phyloP scores from a whole-genome alignment of 2,888 invertebrate genomes.

The Pardosa pseudoannulata region DNA sequence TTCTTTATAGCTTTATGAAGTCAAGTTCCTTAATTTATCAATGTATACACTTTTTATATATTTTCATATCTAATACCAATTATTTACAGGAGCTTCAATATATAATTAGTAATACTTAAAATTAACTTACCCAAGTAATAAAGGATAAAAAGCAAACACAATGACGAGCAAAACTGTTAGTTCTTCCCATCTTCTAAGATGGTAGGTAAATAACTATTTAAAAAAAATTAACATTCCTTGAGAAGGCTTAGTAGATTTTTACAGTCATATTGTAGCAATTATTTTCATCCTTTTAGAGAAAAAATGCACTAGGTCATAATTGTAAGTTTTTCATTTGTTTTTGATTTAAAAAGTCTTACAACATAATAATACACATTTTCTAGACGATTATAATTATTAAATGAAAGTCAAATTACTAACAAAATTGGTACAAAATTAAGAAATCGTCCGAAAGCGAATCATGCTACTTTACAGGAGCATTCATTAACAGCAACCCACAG shows the following conservation, averaged over 20 bases:
- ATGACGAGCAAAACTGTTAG: not conserved
- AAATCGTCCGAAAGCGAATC: not conserved
- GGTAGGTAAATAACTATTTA: not conserved
- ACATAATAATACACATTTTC: not conserved
- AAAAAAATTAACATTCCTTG: not conserved
- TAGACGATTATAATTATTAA: not conserved
- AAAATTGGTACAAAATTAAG: no score
- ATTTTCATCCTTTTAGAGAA: not conserved
- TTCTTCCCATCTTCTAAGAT: not conserved
- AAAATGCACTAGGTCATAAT: not conserved
- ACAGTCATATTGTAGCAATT: not conserved
- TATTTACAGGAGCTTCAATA: no score
- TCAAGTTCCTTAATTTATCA: no score
- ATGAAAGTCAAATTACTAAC: not conserved
- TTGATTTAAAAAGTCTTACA: not conserved
- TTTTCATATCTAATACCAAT: no score
- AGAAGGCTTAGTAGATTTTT: not conserved
- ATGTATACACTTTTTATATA: no score
- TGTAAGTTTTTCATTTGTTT: not conserved
- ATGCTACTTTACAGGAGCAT: not conserved
- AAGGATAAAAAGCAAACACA: not conserved
- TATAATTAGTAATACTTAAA: no score
- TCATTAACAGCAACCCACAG: not conserved
- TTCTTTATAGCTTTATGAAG: no score
- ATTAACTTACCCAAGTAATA: slow-evolving; percentile 12